Base-by-base conservation (phyloP, 2,797 vertebrate species). In the Nasua narica region DNA sequence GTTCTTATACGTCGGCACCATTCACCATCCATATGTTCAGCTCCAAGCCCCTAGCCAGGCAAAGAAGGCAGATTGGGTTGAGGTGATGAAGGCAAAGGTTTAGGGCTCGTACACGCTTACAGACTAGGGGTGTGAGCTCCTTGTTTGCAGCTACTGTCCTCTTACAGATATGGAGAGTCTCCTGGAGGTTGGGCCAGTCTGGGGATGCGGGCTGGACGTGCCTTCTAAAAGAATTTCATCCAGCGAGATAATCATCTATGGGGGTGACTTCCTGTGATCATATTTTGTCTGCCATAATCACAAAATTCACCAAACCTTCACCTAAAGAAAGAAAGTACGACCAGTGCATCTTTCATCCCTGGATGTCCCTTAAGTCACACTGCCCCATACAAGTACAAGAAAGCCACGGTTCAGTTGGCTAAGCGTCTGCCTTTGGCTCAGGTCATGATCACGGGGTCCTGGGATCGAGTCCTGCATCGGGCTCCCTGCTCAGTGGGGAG, bases 21-120 rank as follows among this genome's bases (percentile, higher is more conserved):
- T 62, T 95, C 27, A 40, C 78, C 54, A 2, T 56, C 21, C 67
- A 89, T 29, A 43, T 58, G 35, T 58, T 79, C 76, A 48, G 56
- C 70, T 88, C 87, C 77, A 94, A 72, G 72, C 14, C 65, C 58
- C n/a, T 60, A 18, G 62, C 65, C 27, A 86, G 10, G 54, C 25
- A 35, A 3, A 52, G 69, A 46, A 40, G 58, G 70, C 65, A 19
- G 29, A 67, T 5, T 60, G 25, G 50, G 35, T 46, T 56, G 48
- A n/a, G 40, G 23, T 18, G 16, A 40, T 50, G 15, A 16, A 6
- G 7, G 27, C 50, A 52, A 50, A 77, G 32, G 65, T 6, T 56
- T 23, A 84, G 37, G 76, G 7, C 18, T 46, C 12, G 5, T 25
- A n/a, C 7, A 16, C 18, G 32, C 54, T 50, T 74, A n/a, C 9